Base-by-base conservation (phyloP, 2,113 vertebrate genomes). In the Percina caprodes region DNA sequence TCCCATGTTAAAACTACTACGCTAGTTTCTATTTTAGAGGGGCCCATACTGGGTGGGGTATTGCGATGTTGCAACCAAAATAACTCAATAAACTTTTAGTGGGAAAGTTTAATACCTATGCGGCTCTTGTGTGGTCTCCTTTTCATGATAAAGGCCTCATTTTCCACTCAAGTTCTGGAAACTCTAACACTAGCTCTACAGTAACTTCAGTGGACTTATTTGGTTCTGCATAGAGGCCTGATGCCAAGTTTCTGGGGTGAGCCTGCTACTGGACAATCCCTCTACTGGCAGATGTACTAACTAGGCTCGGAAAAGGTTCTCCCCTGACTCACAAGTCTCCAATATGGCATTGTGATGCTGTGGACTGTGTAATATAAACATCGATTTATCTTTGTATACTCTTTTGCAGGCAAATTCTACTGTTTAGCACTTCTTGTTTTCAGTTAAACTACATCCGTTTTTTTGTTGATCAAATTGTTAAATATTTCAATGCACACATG, bases 81-180 rank as follows among this genome's bases (percentile, higher is more conserved):
- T 95, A 95, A 94, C 93, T 93, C 93, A 86, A 94, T 95, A 96
- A 96, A 95, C 74, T 93, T 95, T 96, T 90, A 94, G 86, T 93
- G 90, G 93, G 94, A 92, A 95, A 92, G 88, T 95, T 95, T 95
- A 93, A 94, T 94, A 92, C 92, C 90, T 89, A 86, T 69, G 87
- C 48, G 52, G 87, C 87, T 91, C 93, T 91, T 93, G 94, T 95
- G 95, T 96, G 95, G 95, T 94, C 94, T 89, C 86, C 74, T 77
- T 94, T 94, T 95, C 89, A 93, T 93, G 91, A 94, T 92, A 94
- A 93, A 89, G 83, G 86, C 84, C 88, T 90, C 59, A 92, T 95
- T 95, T 96, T 95, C 94, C 95, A 94, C 90, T 93, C 76, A 68
- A 89, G 82, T 87, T 86, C 88, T 94, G 93, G 94, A 94, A 96